These are phyloP conservation scores for Microplitis deprimator DNA, from an alignment of 2,888 invertebrate species.

Conservation along the genomic window DNA sequence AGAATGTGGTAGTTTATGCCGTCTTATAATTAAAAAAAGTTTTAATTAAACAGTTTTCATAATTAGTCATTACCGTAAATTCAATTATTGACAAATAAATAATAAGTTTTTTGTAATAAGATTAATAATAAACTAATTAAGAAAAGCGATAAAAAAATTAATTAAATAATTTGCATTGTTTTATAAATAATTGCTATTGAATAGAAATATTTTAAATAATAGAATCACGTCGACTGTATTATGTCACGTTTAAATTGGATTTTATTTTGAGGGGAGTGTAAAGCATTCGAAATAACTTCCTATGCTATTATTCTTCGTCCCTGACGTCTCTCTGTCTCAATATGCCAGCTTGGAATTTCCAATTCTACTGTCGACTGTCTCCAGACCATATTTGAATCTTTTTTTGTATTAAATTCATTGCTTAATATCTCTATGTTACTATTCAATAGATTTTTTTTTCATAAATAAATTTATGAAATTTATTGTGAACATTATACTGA, in stretches of 20 bases:
- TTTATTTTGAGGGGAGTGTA: slow-evolving; percentile 55
- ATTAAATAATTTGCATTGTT: too few relatives aligned
- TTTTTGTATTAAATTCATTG: slow-evolving; percentile 12
- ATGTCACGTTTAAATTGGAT: slow-evolving; percentile 61
- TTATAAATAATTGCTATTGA: too few relatives aligned
- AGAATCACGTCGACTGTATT: slow-evolving; percentile 47
- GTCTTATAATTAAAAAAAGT: neutral
- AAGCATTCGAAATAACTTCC: slow-evolving; percentile 31
- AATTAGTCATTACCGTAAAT: neutral
- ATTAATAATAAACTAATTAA: too few relatives aligned
- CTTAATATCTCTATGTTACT: neutral
- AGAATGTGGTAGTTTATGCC: neutral
- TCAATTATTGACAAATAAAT: too few relatives aligned
- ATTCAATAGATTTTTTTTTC: neutral
- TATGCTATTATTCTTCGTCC: slow-evolving; percentile 9
- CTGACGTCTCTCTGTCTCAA: slow-evolving; percentile 25
- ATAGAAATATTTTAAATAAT: neutral
- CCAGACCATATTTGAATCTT: slow-evolving; percentile 53
- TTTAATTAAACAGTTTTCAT: slow-evolving; percentile 19
- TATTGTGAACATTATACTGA: too few relatives aligned
- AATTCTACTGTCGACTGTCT: slow-evolving; percentile 54
- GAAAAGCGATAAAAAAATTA: too few relatives aligned
- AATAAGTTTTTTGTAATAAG: too few relatives aligned
- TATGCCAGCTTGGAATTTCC: slow-evolving; percentile 55
- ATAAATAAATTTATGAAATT: neutral